phyloP scores from a whole-genome alignment of 2,113 vertebrate species.

The Plecotus auritus region DNA sequence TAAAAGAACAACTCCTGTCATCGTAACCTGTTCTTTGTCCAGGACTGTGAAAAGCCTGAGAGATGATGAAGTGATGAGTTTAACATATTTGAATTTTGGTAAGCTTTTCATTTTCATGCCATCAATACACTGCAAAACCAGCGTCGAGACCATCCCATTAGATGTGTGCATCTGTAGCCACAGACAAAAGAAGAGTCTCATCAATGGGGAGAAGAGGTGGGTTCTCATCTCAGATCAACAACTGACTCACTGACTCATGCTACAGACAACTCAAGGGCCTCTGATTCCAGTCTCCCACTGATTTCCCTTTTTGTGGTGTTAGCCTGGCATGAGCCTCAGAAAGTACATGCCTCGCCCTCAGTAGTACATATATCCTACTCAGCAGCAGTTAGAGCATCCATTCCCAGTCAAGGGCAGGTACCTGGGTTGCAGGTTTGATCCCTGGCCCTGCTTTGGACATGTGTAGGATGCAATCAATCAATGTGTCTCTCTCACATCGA shows the following conservation, averaged over 20 bases:
- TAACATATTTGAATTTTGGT: not conserved
- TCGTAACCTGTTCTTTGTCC: not conserved
- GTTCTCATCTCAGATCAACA: not conserved
- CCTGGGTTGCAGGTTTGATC: too few relatives aligned
- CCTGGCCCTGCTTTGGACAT: too few relatives aligned
- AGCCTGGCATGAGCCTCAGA: not conserved
- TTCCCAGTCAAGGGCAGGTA: too few relatives aligned
- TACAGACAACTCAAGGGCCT: not conserved
- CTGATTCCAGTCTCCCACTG: not conserved
- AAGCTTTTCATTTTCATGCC: not conserved
- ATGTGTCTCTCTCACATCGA: too few relatives aligned
- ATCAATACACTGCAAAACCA: not conserved
- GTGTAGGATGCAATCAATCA: too few relatives aligned
- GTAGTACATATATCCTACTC: too few relatives aligned
- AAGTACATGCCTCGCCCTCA: not conserved
- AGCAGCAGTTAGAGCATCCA: too few relatives aligned
- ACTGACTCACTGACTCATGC: too few relatives aligned
- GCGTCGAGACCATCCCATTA: not conserved
- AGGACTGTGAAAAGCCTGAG: not conserved
- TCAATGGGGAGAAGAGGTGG: not conserved
- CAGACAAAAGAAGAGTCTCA: not conserved
- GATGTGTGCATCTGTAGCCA: not conserved
- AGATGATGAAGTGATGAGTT: not conserved
- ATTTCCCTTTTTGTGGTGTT: not conserved
- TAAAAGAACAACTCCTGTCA: not conserved